Conservation (phyloP, 1,140 invertebrate species). For the Orussus abietinus region DNA sequence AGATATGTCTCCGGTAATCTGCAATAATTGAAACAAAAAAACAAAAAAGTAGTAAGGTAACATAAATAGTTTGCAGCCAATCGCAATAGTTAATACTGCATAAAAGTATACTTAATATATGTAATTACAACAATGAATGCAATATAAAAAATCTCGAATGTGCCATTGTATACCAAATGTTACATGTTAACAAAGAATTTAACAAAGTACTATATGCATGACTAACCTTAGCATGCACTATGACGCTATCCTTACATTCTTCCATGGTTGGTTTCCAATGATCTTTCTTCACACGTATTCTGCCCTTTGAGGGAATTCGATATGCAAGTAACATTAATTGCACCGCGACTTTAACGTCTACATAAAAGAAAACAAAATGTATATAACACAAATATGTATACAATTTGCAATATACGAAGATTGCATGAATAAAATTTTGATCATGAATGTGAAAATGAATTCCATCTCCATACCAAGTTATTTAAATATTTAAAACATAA, state of each 20-base stretch:
- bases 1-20: slow-evolving; percentile 11
- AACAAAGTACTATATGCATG: neutral
- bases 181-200: neutral
- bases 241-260: slow-evolving; percentile 5
- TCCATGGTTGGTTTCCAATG: neutral
- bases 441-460: neutral
- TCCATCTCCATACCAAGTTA: neutral
- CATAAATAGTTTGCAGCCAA: no score
- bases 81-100: no score
- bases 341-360: neutral
- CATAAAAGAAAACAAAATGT: neutral
- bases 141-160: neutral
- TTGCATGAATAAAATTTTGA: neutral
- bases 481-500: neutral
- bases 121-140: neutral
- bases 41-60: neutral
- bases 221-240: slow-evolving; percentile 7
- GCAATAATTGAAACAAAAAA: neutral
- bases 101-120: no score
- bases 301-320: neutral
- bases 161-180: neutral
- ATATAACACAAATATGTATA: neutral
- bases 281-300: neutral
- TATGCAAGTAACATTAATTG: neutral
- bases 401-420: neutral